A percentile compares a stretch with the other conserved stretches of the same genome.
These are phyloP conservation scores for Hormaphis cornu DNA, from an alignment of 1,140 invertebrate species.

Conservation along the genomic window DNA sequence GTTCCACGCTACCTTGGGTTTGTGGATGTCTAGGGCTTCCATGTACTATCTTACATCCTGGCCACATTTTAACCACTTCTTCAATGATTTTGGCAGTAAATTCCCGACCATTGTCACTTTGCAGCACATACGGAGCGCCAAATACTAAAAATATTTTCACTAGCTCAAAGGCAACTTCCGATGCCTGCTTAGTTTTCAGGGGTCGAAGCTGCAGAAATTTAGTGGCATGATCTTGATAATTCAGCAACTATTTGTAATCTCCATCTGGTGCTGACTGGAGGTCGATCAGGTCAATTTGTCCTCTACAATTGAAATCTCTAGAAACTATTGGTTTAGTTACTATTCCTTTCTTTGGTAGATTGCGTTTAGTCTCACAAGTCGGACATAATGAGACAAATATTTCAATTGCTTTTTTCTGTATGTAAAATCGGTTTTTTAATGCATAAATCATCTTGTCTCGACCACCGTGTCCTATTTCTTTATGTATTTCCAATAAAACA, in stretches of 20 bases:
- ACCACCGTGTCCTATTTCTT: constrained; percentile 38
- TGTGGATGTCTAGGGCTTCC: constrained; percentile 40
- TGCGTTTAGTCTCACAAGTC: not conserved
- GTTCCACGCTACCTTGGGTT: constrained; percentile 41
- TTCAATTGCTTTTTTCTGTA: not conserved
- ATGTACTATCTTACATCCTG: constrained; percentile 42
- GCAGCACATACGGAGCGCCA: constrained; percentile 42
- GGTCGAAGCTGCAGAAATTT: constrained; percentile 43
- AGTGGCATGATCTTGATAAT: constrained; percentile 46
- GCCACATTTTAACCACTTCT: constrained; percentile 41
- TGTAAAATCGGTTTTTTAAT: constrained; percentile 36
- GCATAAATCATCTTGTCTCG: constrained; percentile 37
- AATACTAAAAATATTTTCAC: constrained; percentile 40
- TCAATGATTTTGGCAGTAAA: constrained; percentile 41
- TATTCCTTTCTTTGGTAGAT: constrained; percentile 37
- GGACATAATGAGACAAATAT: constrained; percentile 25
- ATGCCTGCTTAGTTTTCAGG: constrained; percentile 38
- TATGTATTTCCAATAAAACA: constrained; percentile 37
- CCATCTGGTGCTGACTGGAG: constrained; percentile 43
- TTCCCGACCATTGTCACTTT: constrained; percentile 42
- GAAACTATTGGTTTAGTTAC: constrained; percentile 41
- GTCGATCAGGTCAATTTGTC: constrained; percentile 46
- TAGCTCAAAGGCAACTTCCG: not conserved
- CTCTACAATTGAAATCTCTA: constrained; percentile 41
- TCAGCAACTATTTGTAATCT: constrained; percentile 43